Evolutionary conservation across 2,113 vertebrate species (phyloP), one percentile per base, ranked within the genome.

Genomic region (Synodontis membranacea): DNA sequence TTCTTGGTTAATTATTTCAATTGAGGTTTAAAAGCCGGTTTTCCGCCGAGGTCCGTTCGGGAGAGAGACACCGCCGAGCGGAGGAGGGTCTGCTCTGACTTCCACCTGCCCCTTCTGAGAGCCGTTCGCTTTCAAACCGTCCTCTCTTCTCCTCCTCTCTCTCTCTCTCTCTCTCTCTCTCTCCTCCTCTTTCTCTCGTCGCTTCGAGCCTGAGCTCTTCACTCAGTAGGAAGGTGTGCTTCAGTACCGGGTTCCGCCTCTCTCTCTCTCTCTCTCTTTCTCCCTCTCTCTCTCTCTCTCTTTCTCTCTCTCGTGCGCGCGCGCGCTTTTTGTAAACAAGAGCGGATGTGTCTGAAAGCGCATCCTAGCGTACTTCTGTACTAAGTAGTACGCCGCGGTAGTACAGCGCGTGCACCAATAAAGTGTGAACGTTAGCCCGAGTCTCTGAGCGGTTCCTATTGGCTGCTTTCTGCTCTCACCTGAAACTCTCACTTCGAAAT

Each of bases 211-310:
- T 50, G 23, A 50, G 44, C 90, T 86, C 89, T 91, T 68, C 91
- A 91, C 90, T 92, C 92, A 90, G 89, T 92, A 88, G 92, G 95
- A 94, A 95, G 95, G 95, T 95, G 94, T 93, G 93, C 78, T 91
- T 86, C 39, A 46, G 48, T 34, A 39, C 75, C 28, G 75, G 86
- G 88, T 44, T 70, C 88, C 90, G 88, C 90, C 90, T 85, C 86
- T 83, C 75, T 86, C 52, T 84, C 68, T 39, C 39, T n/a, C 58
- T 52, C 28, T 19, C 46, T 78, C 46, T 50, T 11, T 28, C 39
- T 74, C 68, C n/a, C 74, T 76, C 44, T 76, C 44, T 48, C 25
- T 25, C 70, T 25, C 34, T 44, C 19, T 75, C 21, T 70, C 19
- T 70, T 6, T 70, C 1, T 39, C 17, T 37, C 66, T 39, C 34